Evolutionary conservation across 2,797 vertebrate species (phyloP).

Genomic region (Bufotes viridis): DNA sequence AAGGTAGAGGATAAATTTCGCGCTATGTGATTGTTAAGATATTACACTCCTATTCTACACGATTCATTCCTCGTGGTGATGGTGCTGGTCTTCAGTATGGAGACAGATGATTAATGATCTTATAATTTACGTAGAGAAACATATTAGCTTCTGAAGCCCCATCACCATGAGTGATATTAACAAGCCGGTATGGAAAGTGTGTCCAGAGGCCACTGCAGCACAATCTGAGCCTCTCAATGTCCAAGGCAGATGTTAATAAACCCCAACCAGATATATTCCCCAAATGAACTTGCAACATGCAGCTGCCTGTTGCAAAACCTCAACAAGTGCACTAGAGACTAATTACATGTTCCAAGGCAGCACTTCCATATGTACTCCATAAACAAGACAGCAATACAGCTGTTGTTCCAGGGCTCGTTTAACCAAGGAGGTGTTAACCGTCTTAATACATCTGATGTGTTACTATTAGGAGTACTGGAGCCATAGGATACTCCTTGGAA

Average conservation of each 20-base stretch:
- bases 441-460: neutral
- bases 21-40: neutral
- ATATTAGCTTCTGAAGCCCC: neutral
- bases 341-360: conserved; percentile 43
- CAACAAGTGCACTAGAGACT: conserved; percentile 38
- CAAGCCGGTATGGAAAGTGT: neutral
- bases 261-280: conserved; percentile 38
- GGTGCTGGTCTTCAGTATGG: neutral
- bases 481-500: neutral
- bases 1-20: no score
- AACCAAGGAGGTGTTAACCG: neutral
- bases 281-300: conserved; percentile 35
- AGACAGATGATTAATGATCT: conserved; percentile 22
- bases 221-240: conserved; percentile 12
- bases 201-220: conserved; percentile 16
- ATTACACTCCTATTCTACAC: neutral
- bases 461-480: no score
- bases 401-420: neutral
- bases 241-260: conserved; percentile 50
- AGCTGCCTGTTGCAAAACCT: conserved; percentile 44
- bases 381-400: conserved; percentile 1
- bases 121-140: conserved; percentile 20
- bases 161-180: conserved; percentile 28
- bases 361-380: conserved; percentile 35
- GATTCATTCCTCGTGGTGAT: neutral